A percentile compares a stretch with the other conserved stretches of the same genome.
Conservation (phyloP, 1,140 invertebrate genomes). For the Asobara japonica region DNA sequence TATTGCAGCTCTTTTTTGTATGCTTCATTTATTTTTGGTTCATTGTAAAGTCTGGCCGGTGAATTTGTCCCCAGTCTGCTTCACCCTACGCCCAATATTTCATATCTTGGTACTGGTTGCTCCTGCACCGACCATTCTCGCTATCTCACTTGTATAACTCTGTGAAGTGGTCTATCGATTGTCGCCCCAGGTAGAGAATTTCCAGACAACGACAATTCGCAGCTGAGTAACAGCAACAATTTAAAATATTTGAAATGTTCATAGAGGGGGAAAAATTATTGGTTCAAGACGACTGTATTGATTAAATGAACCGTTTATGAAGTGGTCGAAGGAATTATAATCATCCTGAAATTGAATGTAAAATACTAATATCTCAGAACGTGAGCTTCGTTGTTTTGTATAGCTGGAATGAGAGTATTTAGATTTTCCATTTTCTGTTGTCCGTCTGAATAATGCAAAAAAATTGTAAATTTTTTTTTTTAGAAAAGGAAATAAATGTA, state of each 20-base stretch:
- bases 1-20: neutral
- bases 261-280: too few species aligned
- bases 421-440: too few species aligned
- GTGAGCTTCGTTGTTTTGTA: too few species aligned
- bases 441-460: too few species aligned
- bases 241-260: neutral
- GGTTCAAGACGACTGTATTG: too few species aligned
- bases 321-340: too few species aligned
- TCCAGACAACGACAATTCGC: conserved; percentile 12
- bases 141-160: conserved; percentile 3
- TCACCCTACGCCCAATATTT: conserved; percentile 19
- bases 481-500: too few species aligned
- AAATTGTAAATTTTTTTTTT: too few species aligned
- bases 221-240: neutral
- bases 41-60: neutral
- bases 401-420: too few species aligned
- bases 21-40: neutral
- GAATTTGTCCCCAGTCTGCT: conserved; percentile 7
- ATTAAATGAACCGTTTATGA: too few species aligned
- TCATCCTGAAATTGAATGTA: too few species aligned
- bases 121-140: conserved; percentile 5
- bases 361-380: too few species aligned
- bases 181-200: conserved; percentile 9
- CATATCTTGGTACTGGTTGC: neutral
- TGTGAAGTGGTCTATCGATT: conserved; percentile 21